phyloP scores from a whole-genome alignment of 1,140 invertebrate genomes.

The Amyelois transitella region DNA sequence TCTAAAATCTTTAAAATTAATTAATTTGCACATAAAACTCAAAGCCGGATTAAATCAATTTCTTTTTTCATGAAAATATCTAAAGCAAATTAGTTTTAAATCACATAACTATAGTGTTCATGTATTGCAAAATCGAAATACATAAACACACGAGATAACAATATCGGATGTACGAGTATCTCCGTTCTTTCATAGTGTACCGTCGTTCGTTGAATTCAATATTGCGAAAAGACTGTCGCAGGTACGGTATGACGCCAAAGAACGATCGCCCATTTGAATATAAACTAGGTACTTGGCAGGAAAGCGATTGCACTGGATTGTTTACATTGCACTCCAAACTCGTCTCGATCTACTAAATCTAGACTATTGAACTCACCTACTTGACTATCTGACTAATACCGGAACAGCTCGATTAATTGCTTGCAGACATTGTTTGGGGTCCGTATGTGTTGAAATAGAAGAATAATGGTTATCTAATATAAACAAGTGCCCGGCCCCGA shows the following conservation, averaged over 20 bases:
- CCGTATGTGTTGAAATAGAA: neutral
- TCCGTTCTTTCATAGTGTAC: too few relatives aligned
- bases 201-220: neutral
- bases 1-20: too few relatives aligned
- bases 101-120: too few relatives aligned
- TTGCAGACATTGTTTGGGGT: neutral
- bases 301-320: slow-evolving; percentile 26
- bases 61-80: too few relatives aligned
- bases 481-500: too few relatives aligned
- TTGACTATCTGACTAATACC: too few relatives aligned
- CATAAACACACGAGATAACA: too few relatives aligned
- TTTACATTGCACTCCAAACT: slow-evolving; percentile 19
- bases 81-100: too few relatives aligned
- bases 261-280: slow-evolving; percentile 42
- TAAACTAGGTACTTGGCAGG: slow-evolving; percentile 36
- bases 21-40: too few relatives aligned
- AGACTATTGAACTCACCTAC: neutral
- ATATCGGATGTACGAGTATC: too few relatives aligned
- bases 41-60: too few relatives aligned
- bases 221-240: neutral
- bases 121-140: too few relatives aligned
- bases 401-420: neutral
- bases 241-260: slow-evolving; percentile 11
- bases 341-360: slow-evolving; percentile 2
- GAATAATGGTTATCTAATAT: neutral